These are phyloP conservation scores for Mercenaria mercenaria DNA, from an alignment of 1,140 invertebrate species.

Conservation along the genomic window DNA sequence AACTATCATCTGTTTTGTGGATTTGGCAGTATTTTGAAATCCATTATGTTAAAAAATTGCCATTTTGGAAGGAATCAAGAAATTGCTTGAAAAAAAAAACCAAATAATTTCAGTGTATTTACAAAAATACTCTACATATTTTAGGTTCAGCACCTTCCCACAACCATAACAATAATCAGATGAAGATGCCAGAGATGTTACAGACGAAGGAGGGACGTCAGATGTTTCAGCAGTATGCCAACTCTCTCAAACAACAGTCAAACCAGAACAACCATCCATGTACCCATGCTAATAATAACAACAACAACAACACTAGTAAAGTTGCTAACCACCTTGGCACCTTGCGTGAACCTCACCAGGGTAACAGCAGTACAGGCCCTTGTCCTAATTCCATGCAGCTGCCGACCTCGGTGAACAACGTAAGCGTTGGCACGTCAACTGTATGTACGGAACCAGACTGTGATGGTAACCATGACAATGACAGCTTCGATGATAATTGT, in stretches of 20 bases:
- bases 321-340: slow-evolving; percentile 14
- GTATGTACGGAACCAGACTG: slow-evolving; percentile 83
- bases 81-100: too few species aligned
- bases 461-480: slow-evolving; percentile 83
- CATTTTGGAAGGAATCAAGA: too few species aligned
- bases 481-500: slow-evolving; percentile 86
- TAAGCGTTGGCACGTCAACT: slow-evolving; percentile 82
- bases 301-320: slow-evolving; percentile 51
- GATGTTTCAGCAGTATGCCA: slow-evolving; percentile 72
- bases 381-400: slow-evolving; percentile 71
- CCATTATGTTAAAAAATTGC: too few species aligned
- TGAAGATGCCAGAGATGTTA: slow-evolving; percentile 66
- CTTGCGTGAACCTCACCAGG: background rate
- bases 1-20: too few species aligned
- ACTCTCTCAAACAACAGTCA: slow-evolving; percentile 66
- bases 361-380: background rate
- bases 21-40: too few species aligned
- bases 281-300: slow-evolving; percentile 58
- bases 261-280: slow-evolving; percentile 55
- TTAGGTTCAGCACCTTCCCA: slow-evolving; percentile 22
- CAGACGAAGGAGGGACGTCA: slow-evolving; percentile 73
- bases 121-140: too few species aligned
- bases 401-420: slow-evolving; percentile 79
- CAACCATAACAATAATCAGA: slow-evolving; percentile 41
- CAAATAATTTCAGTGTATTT: too few species aligned